These are phyloP conservation scores for Salvator merianae DNA, from an alignment of 2,113 vertebrate species.

Conservation along the genomic window DNA sequence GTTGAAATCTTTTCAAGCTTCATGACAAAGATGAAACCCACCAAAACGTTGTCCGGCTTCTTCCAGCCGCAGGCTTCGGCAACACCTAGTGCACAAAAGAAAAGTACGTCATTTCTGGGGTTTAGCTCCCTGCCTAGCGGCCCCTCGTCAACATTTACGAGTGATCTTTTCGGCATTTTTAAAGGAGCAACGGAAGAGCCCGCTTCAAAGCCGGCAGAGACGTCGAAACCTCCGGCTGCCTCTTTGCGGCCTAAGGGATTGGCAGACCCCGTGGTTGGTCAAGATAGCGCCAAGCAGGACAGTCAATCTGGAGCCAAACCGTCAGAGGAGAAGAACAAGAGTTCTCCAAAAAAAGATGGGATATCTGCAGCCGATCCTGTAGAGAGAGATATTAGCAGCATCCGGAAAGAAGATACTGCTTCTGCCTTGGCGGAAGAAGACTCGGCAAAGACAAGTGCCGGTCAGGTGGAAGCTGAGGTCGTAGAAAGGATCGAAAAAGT, in stretches of 20 bases:
- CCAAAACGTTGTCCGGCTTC: constrained; percentile 81
- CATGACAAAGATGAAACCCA: constrained; percentile 86
- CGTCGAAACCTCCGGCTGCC: constrained; percentile 39
- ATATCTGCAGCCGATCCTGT: not conserved
- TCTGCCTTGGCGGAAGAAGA: constrained; percentile 28
- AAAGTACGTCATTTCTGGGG: constrained; percentile 79
- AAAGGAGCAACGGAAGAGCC: constrained; percentile 73
- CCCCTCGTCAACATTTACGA: constrained; percentile 76
- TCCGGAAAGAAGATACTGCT: not conserved
- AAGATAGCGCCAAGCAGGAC: constrained; percentile 27
- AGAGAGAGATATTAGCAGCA: not conserved
- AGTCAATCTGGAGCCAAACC: not conserved
- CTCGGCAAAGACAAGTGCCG: not conserved
- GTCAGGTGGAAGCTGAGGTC: constrained; percentile 37
- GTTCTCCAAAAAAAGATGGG: constrained; percentile 10
- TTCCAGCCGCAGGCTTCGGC: constrained; percentile 77
- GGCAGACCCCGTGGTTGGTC: constrained; percentile 10
- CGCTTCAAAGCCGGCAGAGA: constrained; percentile 38
- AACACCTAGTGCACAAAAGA: constrained; percentile 74
- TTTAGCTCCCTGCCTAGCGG: constrained; percentile 70
- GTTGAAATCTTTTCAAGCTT: constrained; percentile 87
- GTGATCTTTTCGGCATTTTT: constrained; percentile 84
- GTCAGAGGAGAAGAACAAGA: not conserved
- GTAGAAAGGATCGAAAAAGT: not conserved
- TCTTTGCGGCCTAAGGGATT: constrained; percentile 20